These are phyloP conservation scores for Paramisgurnus dabryanus DNA, from an alignment of 2,113 vertebrate species.

Conservation along the genomic window DNA sequence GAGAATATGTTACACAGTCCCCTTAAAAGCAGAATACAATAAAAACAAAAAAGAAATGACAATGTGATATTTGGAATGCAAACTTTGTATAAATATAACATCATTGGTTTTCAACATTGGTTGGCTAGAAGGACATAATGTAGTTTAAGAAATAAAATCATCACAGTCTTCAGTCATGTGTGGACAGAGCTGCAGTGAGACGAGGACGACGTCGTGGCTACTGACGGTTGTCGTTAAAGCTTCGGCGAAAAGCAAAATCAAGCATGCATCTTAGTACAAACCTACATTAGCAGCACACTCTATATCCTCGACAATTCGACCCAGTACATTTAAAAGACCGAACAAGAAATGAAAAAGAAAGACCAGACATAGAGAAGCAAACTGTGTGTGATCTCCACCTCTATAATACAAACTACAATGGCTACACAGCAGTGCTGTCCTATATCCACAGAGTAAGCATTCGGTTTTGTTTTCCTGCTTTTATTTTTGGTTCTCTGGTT, in stretches of 20 bases:
- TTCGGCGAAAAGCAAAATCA: slow-evolving; percentile 81
- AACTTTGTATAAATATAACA: slow-evolving; percentile 83
- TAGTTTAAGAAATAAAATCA: slow-evolving; percentile 59
- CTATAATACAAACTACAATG: slow-evolving; percentile 84
- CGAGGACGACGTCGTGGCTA: slow-evolving; percentile 66
- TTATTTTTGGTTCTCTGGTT: slow-evolving; percentile 74
- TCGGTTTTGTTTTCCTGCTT: slow-evolving; percentile 60
- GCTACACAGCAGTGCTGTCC: slow-evolving; percentile 72
- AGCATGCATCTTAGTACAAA: slow-evolving; percentile 87
- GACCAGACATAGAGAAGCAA: slow-evolving; percentile 55
- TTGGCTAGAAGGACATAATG: slow-evolving; percentile 71
- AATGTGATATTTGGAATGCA: slow-evolving; percentile 84
- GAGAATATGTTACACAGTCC: slow-evolving; percentile 87
- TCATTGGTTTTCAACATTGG: slow-evolving; percentile 84
- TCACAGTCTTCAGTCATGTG: slow-evolving; percentile 78
- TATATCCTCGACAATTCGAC: slow-evolving; percentile 83
- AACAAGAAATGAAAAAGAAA: slow-evolving; percentile 65
- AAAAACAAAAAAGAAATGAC: slow-evolving; percentile 74
- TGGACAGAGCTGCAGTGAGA: slow-evolving; percentile 52
- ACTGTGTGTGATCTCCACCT: slow-evolving; percentile 65
- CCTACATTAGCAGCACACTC: slow-evolving; percentile 89
- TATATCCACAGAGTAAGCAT: slow-evolving; percentile 70
- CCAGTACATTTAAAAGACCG: slow-evolving; percentile 71
- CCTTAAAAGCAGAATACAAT: slow-evolving; percentile 68
- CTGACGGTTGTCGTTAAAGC: slow-evolving; percentile 86